Conservation (phyloP, 2,797 vertebrate species). For the Microctenopoma steveboyesi region DNA sequence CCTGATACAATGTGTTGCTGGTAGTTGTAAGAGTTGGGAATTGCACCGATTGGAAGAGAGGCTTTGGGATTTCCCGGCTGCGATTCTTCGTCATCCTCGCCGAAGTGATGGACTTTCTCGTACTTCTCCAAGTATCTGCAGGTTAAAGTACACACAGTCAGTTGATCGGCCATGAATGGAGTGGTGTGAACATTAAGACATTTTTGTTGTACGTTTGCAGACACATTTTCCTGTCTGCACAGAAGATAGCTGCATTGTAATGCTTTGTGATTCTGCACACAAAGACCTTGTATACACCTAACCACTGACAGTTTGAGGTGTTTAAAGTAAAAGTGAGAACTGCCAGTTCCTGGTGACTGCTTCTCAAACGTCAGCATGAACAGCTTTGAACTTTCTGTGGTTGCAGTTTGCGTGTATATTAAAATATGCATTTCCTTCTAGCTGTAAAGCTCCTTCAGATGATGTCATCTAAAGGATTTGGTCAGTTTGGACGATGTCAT, state of each 20-base stretch:
- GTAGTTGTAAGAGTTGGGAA: conserved; percentile 98
- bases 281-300: neutral
- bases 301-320: too few relatives aligned
- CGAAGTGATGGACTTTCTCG: conserved; percentile 99
- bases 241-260: neutral
- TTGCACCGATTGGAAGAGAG: conserved; percentile 98
- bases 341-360: neutral
- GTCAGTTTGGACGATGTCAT: too few relatives aligned
- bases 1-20: conserved; percentile 96
- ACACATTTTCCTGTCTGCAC: conserved; percentile 1
- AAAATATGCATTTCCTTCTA: too few relatives aligned
- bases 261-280: neutral
- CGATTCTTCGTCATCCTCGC: conserved; percentile 98
- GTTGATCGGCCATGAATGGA: too few relatives aligned
- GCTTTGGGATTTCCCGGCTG: conserved; percentile 97
- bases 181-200: neutral
- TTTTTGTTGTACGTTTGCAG: neutral
- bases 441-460: too few relatives aligned
- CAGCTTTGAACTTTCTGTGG: too few relatives aligned
- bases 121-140: conserved; percentile 99
- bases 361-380: too few relatives aligned
- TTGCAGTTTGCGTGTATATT: too few relatives aligned
- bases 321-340: neutral
- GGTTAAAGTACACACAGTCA: conserved; percentile 9
- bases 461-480: too few relatives aligned